Base-by-base conservation (phyloP, 2,888 invertebrate genomes). In the Rhagium mordax region DNA sequence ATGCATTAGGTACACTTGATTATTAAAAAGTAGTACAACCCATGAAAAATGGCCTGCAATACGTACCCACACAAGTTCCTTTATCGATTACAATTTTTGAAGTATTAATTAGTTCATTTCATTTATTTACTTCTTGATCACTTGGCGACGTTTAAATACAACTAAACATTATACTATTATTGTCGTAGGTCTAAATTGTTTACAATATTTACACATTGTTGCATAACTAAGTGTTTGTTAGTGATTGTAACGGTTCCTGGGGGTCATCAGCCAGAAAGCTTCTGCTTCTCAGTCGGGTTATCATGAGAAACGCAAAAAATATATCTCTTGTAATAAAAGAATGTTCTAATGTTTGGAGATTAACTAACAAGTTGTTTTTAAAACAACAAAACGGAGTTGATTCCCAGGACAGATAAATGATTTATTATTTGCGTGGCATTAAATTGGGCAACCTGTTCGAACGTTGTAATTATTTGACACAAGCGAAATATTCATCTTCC, bases 141-240 rank as follows among this genome's bases (percentile, higher is more conserved):
- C 7, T 15, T 59, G 15, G 7, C 59, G 18, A 59, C 18, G 59
- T 29, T 24, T 33, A 29, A 59, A 29, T 59, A 29, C 5, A 29
- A 33, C 16, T 24, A 29, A 59, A 33, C 29, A 29, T 8, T 59
- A 29, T 59, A 29, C 27, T 20, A 49, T n/a, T n/a, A n/a, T 49
- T 64, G 64, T 49, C 64, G 49, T 64, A 64, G 64, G 64, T 64
- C 64, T 51, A 64, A 48, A 27, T 51, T 64, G 64, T 64, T 49
- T 64, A 62, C 21, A 62, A 33, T 33, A 47, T 62, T 24, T 62
- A 51, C 64, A 51, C 51, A 64, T 51, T 64, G 64, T 62, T 48
- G 62, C 24, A 51, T 64, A 64, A 64, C 64, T 29, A 16, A 15
- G 29, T 59, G 29, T 59, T 57, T 41, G 15, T 15, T n/a, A 49